A percentile compares a stretch with the other conserved stretches of the same genome.
phyloP scores from a whole-genome alignment of 2,113 vertebrate genomes.

The Rhinogobius similis region DNA sequence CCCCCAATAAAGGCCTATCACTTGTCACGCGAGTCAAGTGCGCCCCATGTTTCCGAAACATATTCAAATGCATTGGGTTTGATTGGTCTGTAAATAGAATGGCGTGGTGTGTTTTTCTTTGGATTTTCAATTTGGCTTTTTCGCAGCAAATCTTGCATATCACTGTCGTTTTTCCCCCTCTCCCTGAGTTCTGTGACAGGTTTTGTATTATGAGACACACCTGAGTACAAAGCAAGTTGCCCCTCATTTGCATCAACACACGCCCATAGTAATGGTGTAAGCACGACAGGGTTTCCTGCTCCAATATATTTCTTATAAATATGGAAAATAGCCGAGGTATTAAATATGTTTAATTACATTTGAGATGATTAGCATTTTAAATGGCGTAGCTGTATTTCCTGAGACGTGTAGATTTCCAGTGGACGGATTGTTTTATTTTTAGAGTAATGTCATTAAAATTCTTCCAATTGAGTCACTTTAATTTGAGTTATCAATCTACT shows the following conservation, averaged over 20 bases:
- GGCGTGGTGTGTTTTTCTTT: conserved; percentile 50
- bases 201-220: conserved; percentile 57
- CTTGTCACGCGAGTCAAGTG: conserved; percentile 55
- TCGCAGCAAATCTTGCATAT: conserved; percentile 40
- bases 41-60: conserved; percentile 38
- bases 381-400: neutral
- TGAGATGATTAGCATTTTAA: neutral
- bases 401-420: neutral
- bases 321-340: neutral
- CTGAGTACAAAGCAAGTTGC: conserved; percentile 50
- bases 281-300: conserved; percentile 17
- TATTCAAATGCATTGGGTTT: conserved; percentile 55
- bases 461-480: no score
- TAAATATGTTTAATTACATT: conserved; percentile 10
- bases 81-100: conserved; percentile 59
- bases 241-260: conserved; percentile 56
- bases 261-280: conserved; percentile 19
- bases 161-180: conserved; percentile 23
- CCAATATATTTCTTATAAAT: conserved; percentile 17
- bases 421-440: neutral
- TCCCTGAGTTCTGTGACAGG: conserved; percentile 40
- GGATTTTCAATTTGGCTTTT: conserved; percentile 48
- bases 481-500: neutral
- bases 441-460: neutral
- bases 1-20: conserved; percentile 52